A percentile compares a stretch with the other conserved stretches of the same genome.
Conservation (phyloP, 2,797 vertebrate genomes). For the Picus viridis region DNA sequence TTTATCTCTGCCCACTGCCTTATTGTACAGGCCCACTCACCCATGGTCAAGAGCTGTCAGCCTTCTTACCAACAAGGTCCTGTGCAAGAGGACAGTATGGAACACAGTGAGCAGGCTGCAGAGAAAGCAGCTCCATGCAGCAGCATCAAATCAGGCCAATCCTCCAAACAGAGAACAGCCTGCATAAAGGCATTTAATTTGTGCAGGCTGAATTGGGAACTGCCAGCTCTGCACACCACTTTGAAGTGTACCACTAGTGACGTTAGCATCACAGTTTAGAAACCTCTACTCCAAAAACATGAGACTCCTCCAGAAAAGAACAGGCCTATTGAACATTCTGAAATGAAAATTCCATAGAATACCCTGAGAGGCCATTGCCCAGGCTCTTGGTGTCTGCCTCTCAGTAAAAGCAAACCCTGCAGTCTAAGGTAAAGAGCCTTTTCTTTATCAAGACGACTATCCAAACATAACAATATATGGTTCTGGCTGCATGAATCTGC, state of each 20-base stretch:
- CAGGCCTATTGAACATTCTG: background rate
- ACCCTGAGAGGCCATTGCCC: background rate
- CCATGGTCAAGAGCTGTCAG: fast-evolving
- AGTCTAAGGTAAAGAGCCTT: background rate
- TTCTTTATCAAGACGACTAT: background rate
- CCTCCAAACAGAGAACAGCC: background rate
- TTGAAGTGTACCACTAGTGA: background rate
- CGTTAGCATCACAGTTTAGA: background rate
- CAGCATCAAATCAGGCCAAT: background rate
- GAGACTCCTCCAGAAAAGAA: background rate
- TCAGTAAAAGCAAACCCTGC: background rate
- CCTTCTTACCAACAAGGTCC: background rate
- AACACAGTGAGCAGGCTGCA: background rate
- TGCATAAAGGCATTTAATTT: background rate
- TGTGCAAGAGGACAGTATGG: fast-evolving
- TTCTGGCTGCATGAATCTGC: background rate
- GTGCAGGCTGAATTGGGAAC: background rate
- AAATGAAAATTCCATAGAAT: background rate
- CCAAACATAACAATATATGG: background rate
- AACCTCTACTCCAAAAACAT: background rate
- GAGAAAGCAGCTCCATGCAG: background rate
- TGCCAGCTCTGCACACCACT: background rate
- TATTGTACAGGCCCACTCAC: fast-evolving
- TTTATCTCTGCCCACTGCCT: background rate
- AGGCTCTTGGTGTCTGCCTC: background rate